These are phyloP conservation scores for Astur gentilis DNA, from an alignment of 2,113 vertebrate species.

Conservation along the genomic window DNA sequence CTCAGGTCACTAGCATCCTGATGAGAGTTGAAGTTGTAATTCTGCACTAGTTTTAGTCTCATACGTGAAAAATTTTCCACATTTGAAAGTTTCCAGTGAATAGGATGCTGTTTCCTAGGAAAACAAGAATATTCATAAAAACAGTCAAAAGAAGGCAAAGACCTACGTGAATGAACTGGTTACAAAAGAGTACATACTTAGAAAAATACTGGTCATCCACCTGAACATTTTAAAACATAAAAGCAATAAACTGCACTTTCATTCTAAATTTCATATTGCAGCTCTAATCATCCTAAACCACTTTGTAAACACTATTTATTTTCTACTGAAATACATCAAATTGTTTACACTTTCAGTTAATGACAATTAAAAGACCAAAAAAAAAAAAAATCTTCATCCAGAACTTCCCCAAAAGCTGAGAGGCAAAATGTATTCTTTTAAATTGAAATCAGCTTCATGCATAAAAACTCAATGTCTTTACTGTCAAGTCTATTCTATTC, in stretches of 20 bases:
- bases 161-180: not conserved
- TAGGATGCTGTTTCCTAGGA: slow-evolving; percentile 76
- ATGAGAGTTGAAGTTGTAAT: slow-evolving; percentile 88
- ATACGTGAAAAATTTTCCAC: slow-evolving; percentile 96
- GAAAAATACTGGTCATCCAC: not conserved
- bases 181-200: not conserved
- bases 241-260: not conserved
- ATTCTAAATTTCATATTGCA: not conserved
- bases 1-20: slow-evolving; percentile 91
- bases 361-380: not conserved
- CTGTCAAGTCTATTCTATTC: not conserved
- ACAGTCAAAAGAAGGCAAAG: not conserved
- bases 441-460: not conserved
- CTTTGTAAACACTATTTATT: not conserved
- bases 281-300: not conserved
- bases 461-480: not conserved
- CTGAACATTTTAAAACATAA: not conserved
- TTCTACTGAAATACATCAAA: not conserved
- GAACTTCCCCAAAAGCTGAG: not conserved
- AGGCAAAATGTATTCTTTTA: not conserved
- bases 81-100: slow-evolving; percentile 91
- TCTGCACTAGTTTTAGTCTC: slow-evolving; percentile 91
- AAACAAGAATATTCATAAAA: slow-evolving; percentile 16
- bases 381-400: not conserved
- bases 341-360: not conserved